Evolutionary conservation across 1,140 invertebrate genomes (phyloP).

Genomic region (Rhyacophila brunnea): DNA sequence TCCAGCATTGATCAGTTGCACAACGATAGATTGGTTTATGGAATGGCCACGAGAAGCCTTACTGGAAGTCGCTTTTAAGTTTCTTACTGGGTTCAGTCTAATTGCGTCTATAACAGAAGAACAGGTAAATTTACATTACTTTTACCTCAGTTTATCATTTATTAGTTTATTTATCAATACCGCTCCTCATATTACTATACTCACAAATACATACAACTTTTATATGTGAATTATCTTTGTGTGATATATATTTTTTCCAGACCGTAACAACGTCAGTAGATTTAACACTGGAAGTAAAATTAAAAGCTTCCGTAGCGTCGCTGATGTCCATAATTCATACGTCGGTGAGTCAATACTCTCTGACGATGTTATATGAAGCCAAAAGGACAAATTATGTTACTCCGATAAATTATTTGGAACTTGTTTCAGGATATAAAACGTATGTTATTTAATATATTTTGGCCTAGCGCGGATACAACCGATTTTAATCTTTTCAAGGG

Average conservation of each 20-base stretch:
- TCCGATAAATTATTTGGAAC: slow-evolving; percentile 79
- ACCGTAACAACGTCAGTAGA: not conserved
- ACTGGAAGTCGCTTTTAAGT: slow-evolving; percentile 76
- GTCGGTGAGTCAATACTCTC: slow-evolving; percentile 68
- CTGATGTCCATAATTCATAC: slow-evolving; percentile 78
- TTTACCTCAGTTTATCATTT: no score
- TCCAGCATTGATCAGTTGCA: slow-evolving; percentile 80
- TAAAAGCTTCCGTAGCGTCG: slow-evolving; percentile 62
- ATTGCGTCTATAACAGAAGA: slow-evolving; percentile 63
- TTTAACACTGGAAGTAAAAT: slow-evolving; percentile 52
- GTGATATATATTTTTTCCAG: no score
- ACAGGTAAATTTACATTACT: slow-evolving; percentile 40
- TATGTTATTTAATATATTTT: slow-evolving; percentile 45
- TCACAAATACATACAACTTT: no score
- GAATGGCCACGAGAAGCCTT: slow-evolving; percentile 86
- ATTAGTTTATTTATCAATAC: no score
- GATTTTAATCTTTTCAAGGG: no score
- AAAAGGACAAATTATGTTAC: slow-evolving; percentile 84
- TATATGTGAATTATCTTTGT: no score
- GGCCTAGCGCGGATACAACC: not conserved
- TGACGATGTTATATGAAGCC: slow-evolving; percentile 71
- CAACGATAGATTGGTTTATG: slow-evolving; percentile 86
- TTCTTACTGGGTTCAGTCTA: slow-evolving; percentile 65
- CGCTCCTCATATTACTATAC: no score
- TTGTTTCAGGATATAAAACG: slow-evolving; percentile 79